These are phyloP conservation scores for Holocentrus rufus DNA, from an alignment of 2,797 vertebrate species.

Conservation along the genomic window DNA sequence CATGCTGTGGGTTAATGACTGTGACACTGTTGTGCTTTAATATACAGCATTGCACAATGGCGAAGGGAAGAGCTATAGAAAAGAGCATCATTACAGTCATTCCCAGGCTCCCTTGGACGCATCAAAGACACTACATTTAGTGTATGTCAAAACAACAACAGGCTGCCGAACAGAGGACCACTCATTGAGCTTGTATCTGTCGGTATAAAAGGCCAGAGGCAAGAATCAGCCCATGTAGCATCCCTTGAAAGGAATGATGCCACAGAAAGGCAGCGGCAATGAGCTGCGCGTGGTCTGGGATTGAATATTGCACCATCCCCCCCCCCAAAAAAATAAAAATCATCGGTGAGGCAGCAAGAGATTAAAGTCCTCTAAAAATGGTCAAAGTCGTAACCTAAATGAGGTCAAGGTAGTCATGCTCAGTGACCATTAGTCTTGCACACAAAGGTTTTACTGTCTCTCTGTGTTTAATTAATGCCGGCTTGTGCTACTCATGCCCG, in stretches of 20 bases:
- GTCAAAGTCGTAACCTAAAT: conserved; percentile 73
- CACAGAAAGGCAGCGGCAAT: not conserved
- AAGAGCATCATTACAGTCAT: conserved; percentile 51
- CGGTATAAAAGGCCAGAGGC: not conserved
- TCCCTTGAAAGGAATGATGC: conserved; percentile 17
- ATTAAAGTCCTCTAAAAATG: conserved; percentile 70
- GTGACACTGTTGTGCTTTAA: conserved; percentile 61
- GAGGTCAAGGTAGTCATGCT: conserved; percentile 59
- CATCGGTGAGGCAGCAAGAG: conserved; percentile 44
- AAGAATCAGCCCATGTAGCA: not conserved
- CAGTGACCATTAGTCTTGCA: conserved; percentile 66
- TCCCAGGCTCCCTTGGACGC: conserved; percentile 37
- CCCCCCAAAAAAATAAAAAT: conserved; percentile 24
- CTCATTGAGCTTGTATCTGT: conserved; percentile 11
- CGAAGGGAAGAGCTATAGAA: conserved; percentile 30
- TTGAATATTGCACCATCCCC: conserved; percentile 36
- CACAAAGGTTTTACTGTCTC: conserved; percentile 67
- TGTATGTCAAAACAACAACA: conserved; percentile 51
- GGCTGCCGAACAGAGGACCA: conserved; percentile 12
- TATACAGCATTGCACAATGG: conserved; percentile 39
- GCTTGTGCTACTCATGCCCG: conserved; percentile 52
- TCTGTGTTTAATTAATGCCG: conserved; percentile 77
- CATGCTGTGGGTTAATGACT: conserved; percentile 70
- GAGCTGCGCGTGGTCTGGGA: conserved; percentile 6
- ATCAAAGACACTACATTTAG: conserved; percentile 38